Evolutionary conservation across 2,113 vertebrate genomes (phyloP).

Genomic region (Macrotus californicus): DNA sequence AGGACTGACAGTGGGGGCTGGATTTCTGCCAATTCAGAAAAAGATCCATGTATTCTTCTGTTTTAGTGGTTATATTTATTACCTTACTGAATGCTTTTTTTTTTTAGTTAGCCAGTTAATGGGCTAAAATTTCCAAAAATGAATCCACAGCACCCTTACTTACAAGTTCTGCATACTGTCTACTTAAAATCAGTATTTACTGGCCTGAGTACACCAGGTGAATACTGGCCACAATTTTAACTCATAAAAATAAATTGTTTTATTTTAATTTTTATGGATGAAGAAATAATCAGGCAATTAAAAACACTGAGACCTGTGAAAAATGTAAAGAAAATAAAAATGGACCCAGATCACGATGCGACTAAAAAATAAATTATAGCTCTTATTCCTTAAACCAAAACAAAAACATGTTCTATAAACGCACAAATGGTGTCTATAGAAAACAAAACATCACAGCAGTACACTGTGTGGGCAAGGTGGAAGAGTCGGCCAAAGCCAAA

Average conservation of each 20-base stretch:
- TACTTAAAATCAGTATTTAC: constrained; percentile 39
- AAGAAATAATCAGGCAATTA: not conserved
- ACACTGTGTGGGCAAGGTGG: not conserved
- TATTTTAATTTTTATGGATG: constrained; percentile 38
- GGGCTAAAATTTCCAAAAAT: constrained; percentile 25
- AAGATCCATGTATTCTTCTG: not conserved
- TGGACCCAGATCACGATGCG: not conserved
- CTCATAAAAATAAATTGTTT: constrained; percentile 46
- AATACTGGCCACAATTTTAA: constrained; percentile 50
- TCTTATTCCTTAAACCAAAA: constrained; percentile 42
- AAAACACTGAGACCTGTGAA: constrained; percentile 18
- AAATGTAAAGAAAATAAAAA: not conserved
- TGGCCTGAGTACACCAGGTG: not conserved
- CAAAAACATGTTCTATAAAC: not conserved
- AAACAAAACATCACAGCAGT: constrained; percentile 40
- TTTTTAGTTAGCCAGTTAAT: not conserved
- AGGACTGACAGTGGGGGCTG: not conserved
- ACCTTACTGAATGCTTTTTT: not conserved
- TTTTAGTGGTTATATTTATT: constrained; percentile 38
- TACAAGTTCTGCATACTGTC: not conserved
- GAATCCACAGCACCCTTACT: constrained; percentile 41
- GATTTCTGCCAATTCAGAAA: constrained; percentile 38
- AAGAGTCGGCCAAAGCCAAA: not conserved
- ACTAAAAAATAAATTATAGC: constrained; percentile 22
- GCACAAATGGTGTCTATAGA: not conserved